Percentiles rank a stretch among this genome's conserved stretches.
phyloP scores from a whole-genome alignment of 1,140 invertebrate species.

The Penaeus chinensis region DNA sequence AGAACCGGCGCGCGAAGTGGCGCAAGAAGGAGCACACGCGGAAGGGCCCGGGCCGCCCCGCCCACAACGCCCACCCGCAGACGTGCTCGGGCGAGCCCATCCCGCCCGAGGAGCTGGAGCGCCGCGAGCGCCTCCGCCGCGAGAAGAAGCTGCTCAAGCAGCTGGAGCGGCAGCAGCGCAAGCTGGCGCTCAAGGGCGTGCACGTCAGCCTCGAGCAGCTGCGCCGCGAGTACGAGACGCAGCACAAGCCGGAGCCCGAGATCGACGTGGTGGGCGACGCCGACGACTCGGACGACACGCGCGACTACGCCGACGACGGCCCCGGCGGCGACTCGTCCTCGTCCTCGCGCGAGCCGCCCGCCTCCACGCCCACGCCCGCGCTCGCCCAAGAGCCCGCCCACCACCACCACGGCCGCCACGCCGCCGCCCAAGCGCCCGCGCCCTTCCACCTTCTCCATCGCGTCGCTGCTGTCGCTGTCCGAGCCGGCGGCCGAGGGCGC shows the following conservation, averaged over 20 bases:
- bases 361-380: constrained; percentile 34
- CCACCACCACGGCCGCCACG: constrained; percentile 1
- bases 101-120: constrained; percentile 90
- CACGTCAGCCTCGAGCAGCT: constrained; percentile 87
- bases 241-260: constrained; percentile 65
- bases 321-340: not conserved
- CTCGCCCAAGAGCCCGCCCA: constrained; percentile 36
- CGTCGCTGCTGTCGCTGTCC: constrained; percentile 47
- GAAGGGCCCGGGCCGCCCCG: constrained; percentile 96
- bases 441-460: constrained; percentile 51
- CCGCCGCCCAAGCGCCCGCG: constrained; percentile 46
- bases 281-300: constrained; percentile 29
- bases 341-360: constrained; percentile 43
- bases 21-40: constrained; percentile 99
- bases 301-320: constrained; percentile 24
- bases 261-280: constrained; percentile 40
- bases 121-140: constrained; percentile 83
- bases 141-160: constrained; percentile 86
- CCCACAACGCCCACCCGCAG: constrained; percentile 97
- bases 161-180: constrained; percentile 89
- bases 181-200: constrained; percentile 89
- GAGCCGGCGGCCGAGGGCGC: constrained; percentile 17
- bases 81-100: constrained; percentile 98
- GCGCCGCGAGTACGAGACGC: constrained; percentile 78
- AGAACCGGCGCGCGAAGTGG: constrained; percentile 99